Conservation (phyloP, 2,888 invertebrate species). For the Oxytorus armatus region DNA sequence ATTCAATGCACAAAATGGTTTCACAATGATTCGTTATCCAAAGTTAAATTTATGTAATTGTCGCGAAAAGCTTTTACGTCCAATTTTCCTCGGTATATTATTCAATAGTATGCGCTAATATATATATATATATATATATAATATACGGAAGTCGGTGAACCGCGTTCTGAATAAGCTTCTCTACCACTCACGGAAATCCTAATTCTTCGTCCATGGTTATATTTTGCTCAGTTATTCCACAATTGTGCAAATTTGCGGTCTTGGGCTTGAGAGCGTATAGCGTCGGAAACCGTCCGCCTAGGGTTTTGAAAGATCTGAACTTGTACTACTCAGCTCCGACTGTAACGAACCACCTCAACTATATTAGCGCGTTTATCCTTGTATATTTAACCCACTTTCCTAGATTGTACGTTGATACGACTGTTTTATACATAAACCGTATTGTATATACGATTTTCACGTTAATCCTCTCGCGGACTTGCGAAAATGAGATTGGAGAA, state of each 20-base stretch:
- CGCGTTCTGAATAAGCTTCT: conserved; percentile 1
- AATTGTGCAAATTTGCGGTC: conserved; percentile 34
- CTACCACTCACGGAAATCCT: neutral
- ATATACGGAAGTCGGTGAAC: neutral
- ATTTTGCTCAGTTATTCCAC: conserved; percentile 37
- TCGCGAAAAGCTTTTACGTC: no score
- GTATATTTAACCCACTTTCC: conserved; percentile 58
- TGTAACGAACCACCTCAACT: conserved; percentile 50
- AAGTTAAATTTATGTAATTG: no score
- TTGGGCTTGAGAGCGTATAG: neutral
- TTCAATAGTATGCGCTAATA: no score
- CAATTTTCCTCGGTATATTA: no score
- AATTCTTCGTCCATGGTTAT: conserved; percentile 3
- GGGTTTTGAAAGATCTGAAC: conserved; percentile 15
- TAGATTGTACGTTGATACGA: conserved; percentile 49
- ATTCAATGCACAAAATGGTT: no score
- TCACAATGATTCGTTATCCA: no score
- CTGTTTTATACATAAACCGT: conserved; percentile 13
- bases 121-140: no score
- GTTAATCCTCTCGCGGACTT: conserved; percentile 21
- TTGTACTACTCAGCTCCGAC: conserved; percentile 10
- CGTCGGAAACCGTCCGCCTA: neutral
- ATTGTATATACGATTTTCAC: conserved; percentile 15
- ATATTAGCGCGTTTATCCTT: conserved; percentile 54
- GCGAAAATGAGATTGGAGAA: conserved; percentile 30